Base-by-base conservation (phyloP, 2,797 vertebrate genomes). In the Macropodus opercularis region DNA sequence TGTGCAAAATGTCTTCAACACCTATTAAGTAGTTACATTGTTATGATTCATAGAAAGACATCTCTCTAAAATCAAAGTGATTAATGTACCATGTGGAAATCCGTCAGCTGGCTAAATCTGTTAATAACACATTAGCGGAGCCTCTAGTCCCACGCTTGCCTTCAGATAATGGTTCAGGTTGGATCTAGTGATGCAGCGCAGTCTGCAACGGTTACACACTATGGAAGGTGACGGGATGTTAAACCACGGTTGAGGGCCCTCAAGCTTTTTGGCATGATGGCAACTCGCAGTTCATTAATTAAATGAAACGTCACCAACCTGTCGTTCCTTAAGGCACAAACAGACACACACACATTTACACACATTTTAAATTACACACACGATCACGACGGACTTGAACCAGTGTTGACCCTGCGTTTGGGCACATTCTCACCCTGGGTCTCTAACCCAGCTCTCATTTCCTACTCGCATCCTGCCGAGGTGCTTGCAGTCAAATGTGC, bases 141-240 rank as follows among this genome's bases (percentile, higher is more conserved):
- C n/a, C n/a, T n/a, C n/a, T n/a, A n/a, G n/a, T n/a, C n/a, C n/a
- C n/a, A n/a, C n/a, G n/a, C n/a, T n/a, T n/a, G n/a, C n/a, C n/a
- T n/a, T n/a, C n/a, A n/a, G n/a, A n/a, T n/a, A n/a, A n/a, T n/a
- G n/a, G n/a, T n/a, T n/a, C n/a, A n/a, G n/a, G n/a, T n/a, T n/a
- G n/a, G n/a, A n/a, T n/a, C n/a, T n/a, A n/a, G n/a, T n/a, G n/a
- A n/a, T n/a, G n/a, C n/a, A n/a, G n/a, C n/a, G n/a, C n/a, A n/a
- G n/a, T n/a, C n/a, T n/a, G 52, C 63, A 67, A 57, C 24, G n/a
- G 44, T 46, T 71, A 17, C 40, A 41, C 63, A 40, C 65, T 80
- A 73, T 81, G 47, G 77, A 79, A 80, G 82, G 77, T 81, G 72
- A 75, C 55, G 36, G 58, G 59, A 81, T 80, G 75, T 76, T 74